Conservation (phyloP, 2,113 vertebrate species). For the Etia nguti region DNA sequence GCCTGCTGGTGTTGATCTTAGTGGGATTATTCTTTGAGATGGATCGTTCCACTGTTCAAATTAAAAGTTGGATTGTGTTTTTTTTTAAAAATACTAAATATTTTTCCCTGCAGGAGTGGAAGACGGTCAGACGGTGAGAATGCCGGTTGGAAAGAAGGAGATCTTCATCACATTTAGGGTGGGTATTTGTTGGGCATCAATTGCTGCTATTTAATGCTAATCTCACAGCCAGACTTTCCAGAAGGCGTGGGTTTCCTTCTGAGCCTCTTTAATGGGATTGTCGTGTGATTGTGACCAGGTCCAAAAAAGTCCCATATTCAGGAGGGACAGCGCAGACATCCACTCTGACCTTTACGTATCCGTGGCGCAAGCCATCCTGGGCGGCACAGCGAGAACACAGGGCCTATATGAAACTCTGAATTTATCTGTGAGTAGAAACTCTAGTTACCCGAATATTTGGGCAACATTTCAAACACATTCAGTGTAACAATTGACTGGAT, state of each 20-base stretch:
- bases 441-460: not conserved
- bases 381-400: slow-evolving; percentile 84
- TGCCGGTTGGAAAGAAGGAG: slow-evolving; percentile 94
- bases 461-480: not conserved
- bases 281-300: slow-evolving; percentile 73
- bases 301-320: slow-evolving; percentile 89
- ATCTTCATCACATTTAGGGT: slow-evolving; percentile 95
- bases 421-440: slow-evolving; percentile 75
- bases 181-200: slow-evolving; percentile 19
- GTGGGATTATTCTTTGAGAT: not conserved
- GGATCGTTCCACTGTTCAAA: not conserved
- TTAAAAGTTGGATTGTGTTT: fast-evolving
- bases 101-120: slow-evolving; percentile 80
- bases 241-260: not conserved
- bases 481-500: not conserved
- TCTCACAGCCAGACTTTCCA: not conserved
- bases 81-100: not conserved
- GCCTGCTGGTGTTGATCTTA: not conserved
- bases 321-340: slow-evolving; percentile 90
- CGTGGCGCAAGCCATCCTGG: slow-evolving; percentile 90
- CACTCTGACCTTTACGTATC: slow-evolving; percentile 89
- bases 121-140: slow-evolving; percentile 93
- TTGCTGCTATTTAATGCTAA: not conserved
- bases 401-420: slow-evolving; percentile 91
- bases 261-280: not conserved